Conservation (phyloP, 2,113 vertebrate genomes). For the Sinocyclocheilus anophthalmus region DNA sequence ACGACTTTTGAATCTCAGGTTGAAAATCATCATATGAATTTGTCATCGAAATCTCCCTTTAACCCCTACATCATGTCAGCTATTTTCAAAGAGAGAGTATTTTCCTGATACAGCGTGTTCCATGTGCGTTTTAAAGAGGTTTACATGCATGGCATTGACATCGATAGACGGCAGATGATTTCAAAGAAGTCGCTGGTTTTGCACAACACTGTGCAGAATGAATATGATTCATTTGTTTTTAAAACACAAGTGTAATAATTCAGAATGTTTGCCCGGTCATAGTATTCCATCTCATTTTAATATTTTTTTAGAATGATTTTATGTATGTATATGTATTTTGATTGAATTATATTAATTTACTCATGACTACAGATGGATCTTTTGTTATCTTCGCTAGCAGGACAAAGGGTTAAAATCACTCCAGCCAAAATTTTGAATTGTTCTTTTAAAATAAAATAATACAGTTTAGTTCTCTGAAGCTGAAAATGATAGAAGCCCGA, state of each 20-base stretch:
- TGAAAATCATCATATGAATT: constrained; percentile 64
- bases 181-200: constrained; percentile 43
- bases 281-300: constrained; percentile 22
- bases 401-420: neutral
- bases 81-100: constrained; percentile 71
- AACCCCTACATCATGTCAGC: constrained; percentile 60
- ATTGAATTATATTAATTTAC: constrained; percentile 45
- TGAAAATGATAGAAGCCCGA: neutral
- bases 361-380: neutral
- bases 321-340: constrained; percentile 39
- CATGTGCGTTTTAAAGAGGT: constrained; percentile 63
- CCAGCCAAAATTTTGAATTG: neutral
- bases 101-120: constrained; percentile 68
- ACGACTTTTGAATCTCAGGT: constrained; percentile 77
- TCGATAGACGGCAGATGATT: constrained; percentile 67
- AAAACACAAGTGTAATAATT: constrained; percentile 26
- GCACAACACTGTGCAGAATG: neutral
- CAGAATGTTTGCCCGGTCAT: neutral
- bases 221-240: constrained; percentile 27
- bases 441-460: neutral
- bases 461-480: neutral
- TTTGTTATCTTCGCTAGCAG: neutral
- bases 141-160: constrained; percentile 71
- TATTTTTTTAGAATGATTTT: constrained; percentile 41
- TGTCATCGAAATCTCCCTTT: constrained; percentile 65